Evolutionary conservation across 2,888 invertebrate genomes (phyloP).

Genomic region (Coremacera marginata): DNA sequence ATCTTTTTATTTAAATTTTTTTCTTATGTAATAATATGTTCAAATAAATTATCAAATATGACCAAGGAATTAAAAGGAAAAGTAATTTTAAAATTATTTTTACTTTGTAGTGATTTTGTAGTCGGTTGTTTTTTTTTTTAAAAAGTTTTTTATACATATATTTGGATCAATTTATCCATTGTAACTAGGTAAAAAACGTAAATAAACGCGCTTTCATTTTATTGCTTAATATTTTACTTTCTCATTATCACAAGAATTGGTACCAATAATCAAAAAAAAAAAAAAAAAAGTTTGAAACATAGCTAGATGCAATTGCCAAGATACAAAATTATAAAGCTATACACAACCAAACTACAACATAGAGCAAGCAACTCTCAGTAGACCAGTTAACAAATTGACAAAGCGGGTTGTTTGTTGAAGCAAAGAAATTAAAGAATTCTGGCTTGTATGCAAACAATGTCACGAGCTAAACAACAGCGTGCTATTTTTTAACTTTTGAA

Average conservation of each 20-base stretch:
- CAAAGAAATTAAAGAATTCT: constrained; percentile 12
- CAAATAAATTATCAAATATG: too few relatives aligned
- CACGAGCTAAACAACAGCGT: constrained; percentile 55
- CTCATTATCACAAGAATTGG: constrained; percentile 31
- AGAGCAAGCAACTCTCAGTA: neutral
- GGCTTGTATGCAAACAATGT: constrained; percentile 55
- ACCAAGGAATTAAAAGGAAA: too few relatives aligned
- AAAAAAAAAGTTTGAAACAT: neutral
- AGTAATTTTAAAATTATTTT: too few relatives aligned
- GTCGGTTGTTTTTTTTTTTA: too few relatives aligned
- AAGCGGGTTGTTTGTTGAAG: neutral
- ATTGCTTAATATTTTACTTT: constrained; percentile 32
- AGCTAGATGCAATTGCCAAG: too few relatives aligned
- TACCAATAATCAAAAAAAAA: neutral
- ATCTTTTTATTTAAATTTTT: too few relatives aligned
- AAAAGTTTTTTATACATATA: neutral
- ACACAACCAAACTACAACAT: neutral
- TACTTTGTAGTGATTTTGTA: too few relatives aligned
- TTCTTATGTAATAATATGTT: too few relatives aligned
- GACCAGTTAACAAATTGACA: neutral
- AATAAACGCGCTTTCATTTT: neutral
- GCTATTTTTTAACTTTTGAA: neutral
- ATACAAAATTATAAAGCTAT: neutral
- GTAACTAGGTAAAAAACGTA: neutral
- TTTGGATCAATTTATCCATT: constrained; percentile 14